Conservation (phyloP, 2,888 invertebrate genomes). For the Drosophila merina region DNA sequence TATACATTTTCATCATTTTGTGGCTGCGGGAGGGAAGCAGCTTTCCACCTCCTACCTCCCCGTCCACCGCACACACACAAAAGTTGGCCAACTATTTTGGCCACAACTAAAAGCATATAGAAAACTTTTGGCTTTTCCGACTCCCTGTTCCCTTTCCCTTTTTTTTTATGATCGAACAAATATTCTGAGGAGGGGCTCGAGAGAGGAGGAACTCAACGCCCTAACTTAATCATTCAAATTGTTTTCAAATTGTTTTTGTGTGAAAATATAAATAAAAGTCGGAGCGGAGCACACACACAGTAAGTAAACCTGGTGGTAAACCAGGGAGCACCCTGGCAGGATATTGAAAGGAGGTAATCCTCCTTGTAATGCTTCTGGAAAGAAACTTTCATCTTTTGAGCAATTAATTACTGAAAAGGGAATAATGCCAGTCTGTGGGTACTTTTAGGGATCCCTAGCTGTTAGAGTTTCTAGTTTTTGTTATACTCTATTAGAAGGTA, state of each 20-base stretch:
- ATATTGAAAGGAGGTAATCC: too few relatives aligned
- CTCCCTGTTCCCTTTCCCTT: background rate
- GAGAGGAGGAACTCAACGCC: slow-evolving; percentile 3
- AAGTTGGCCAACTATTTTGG: slow-evolving; percentile 23
- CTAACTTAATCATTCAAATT: slow-evolving; percentile 34
- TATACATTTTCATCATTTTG: slow-evolving; percentile 25
- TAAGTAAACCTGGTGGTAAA: too few relatives aligned
- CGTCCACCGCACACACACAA: slow-evolving; percentile 4
- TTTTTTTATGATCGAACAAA: slow-evolving; percentile 1
- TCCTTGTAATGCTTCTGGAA: too few relatives aligned
- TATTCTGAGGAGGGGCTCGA: too few relatives aligned
- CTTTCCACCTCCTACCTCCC: background rate
- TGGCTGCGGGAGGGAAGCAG: slow-evolving; percentile 4
- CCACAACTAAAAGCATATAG: slow-evolving; percentile 30
- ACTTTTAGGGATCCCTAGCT: too few relatives aligned
- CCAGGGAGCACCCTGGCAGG: too few relatives aligned
- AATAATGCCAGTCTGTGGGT: too few relatives aligned
- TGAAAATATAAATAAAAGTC: background rate
- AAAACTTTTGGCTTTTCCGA: slow-evolving; percentile 6
- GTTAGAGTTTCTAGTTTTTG: too few relatives aligned
- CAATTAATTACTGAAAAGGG: too few relatives aligned
- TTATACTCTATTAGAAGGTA: too few relatives aligned
- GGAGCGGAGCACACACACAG: too few relatives aligned
- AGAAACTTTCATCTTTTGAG: too few relatives aligned
- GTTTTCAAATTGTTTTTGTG: slow-evolving; percentile 9